Evolutionary conservation across 2,113 vertebrate genomes (phyloP).

Genomic region (Vanacampus margaritifer): DNA sequence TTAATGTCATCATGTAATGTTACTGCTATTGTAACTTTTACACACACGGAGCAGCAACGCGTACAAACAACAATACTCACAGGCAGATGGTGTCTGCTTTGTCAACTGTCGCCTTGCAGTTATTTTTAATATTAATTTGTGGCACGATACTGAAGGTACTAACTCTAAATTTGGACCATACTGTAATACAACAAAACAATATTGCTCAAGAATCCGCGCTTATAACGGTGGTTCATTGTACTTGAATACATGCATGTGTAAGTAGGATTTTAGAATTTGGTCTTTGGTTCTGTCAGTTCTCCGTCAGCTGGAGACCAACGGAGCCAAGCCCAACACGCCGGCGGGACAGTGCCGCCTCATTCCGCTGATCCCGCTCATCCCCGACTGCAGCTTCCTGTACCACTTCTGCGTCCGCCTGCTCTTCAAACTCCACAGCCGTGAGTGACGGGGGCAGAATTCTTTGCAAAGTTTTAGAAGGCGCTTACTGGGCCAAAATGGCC

Average conservation of each 20-base stretch:
- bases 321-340: conserved; percentile 82
- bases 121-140: no score
- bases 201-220: no score
- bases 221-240: no score
- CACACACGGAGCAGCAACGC: no score
- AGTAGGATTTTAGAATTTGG: background rate
- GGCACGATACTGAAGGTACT: no score
- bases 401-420: conserved; percentile 88
- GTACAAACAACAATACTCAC: no score
- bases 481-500: background rate
- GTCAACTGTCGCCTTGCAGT: no score
- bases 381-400: conserved; percentile 95
- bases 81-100: no score
- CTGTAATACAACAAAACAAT: no score
- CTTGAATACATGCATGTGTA: background rate
- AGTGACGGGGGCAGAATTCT: conserved; percentile 57
- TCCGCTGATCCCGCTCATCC: conserved; percentile 91
- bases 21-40: no score
- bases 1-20: no score
- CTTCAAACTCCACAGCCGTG: conserved; percentile 94
- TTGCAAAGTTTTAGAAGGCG: background rate
- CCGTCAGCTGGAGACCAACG: conserved; percentile 89
- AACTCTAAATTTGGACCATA: no score
- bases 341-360: conserved; percentile 91
- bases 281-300: conserved; percentile 70